A percentile compares a stretch with the other conserved stretches of the same genome.
Conservation (phyloP, 2,888 invertebrate genomes). For the Drosophila anomalata region DNA sequence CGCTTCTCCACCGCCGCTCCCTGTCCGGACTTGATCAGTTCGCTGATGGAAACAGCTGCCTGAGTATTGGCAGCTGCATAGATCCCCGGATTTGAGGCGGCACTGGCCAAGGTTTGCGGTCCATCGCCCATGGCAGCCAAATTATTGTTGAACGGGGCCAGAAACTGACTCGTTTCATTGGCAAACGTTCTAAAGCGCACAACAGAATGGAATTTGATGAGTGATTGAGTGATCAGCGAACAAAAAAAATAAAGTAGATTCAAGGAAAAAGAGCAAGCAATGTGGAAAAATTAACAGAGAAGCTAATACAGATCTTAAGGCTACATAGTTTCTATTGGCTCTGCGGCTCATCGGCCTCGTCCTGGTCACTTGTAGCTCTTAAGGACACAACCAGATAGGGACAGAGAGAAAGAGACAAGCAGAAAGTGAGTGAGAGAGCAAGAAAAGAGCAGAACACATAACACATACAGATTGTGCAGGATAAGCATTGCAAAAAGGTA, state of each 20-base stretch:
- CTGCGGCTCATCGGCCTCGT: conserved; percentile 57
- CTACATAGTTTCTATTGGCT: conserved; percentile 62
- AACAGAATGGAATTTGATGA: conserved; percentile 39
- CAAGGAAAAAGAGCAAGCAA: conserved; percentile 34
- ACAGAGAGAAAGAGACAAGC: conserved; percentile 42
- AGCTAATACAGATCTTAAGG: conserved; percentile 28
- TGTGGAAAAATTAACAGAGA: conserved; percentile 12
- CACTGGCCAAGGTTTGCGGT: conserved; percentile 61
- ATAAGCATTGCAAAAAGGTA: conserved; percentile 15
- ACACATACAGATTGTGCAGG: conserved; percentile 55
- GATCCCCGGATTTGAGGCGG: conserved; percentile 81
- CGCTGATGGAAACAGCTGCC: conserved; percentile 81
- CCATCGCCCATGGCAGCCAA: conserved; percentile 65
- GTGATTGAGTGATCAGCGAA: conserved; percentile 37
- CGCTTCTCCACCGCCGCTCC: conserved; percentile 73
- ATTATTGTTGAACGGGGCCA: conserved; percentile 87
- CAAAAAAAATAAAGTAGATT: conserved; percentile 20
- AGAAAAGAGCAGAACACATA: conserved; percentile 64
- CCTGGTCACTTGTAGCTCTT: conserved; percentile 55
- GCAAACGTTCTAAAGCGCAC: conserved; percentile 87
- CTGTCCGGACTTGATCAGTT: conserved; percentile 71
- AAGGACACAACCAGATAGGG: conserved; percentile 18
- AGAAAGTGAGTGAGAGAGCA: conserved; percentile 47
- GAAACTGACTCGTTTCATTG: conserved; percentile 89
- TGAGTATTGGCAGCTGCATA: conserved; percentile 63